Evolutionary conservation across 2,888 invertebrate genomes (phyloP).

Genomic region (Adelphocoris suturalis): DNA sequence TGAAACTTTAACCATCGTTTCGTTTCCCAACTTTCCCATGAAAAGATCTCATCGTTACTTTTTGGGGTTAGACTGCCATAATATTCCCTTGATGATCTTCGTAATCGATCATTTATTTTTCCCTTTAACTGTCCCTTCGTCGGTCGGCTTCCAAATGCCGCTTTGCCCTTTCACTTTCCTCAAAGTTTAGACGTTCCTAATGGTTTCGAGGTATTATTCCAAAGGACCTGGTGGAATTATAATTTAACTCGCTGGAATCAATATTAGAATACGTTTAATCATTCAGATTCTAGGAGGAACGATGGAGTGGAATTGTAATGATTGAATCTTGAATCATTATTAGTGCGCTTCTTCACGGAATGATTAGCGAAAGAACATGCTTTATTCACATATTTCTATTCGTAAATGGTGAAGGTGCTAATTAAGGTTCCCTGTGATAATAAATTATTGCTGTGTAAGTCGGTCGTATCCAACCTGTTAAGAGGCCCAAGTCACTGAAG

Average conservation of each 20-base stretch:
- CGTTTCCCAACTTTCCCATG: constrained; percentile 58
- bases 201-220: constrained; percentile 36
- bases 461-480: too few species aligned
- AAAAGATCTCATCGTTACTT: constrained; percentile 54
- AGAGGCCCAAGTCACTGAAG: too few species aligned
- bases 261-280: constrained; percentile 8
- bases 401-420: too few species aligned
- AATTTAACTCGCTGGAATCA: not conserved
- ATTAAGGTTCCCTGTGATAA: too few species aligned
- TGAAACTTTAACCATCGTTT: constrained; percentile 64
- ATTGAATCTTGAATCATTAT: too few species aligned
- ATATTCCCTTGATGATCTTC: constrained; percentile 64
- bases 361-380: too few species aligned
- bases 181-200: constrained; percentile 46
- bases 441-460: too few species aligned
- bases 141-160: not conserved
- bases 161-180: constrained; percentile 34
- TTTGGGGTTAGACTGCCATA: constrained; percentile 53
- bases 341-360: too few species aligned
- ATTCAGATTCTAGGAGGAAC: not conserved
- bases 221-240: not conserved
- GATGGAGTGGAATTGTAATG: not conserved
- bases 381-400: too few species aligned
- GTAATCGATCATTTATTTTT: constrained; percentile 68
- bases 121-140: constrained; percentile 2